Evolutionary conservation across 2,113 vertebrate species (phyloP).

Genomic region (Syrmaticus mikado): DNA sequence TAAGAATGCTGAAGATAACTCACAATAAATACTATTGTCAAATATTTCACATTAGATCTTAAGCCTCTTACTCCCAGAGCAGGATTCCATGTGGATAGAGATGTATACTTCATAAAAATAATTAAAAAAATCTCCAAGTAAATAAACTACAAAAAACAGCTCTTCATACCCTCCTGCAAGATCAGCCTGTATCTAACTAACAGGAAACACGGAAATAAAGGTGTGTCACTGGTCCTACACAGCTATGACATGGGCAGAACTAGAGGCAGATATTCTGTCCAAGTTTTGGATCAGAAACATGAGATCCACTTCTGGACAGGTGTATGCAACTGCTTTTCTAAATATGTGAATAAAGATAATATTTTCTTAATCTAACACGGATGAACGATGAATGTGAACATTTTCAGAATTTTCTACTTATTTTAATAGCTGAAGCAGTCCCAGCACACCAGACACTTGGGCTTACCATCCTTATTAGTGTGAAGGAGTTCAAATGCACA

Average conservation of each 20-base stretch:
- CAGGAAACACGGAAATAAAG: background rate
- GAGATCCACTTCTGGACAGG: background rate
- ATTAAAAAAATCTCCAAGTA: background rate
- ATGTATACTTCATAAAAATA: background rate
- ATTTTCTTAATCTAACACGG: background rate
- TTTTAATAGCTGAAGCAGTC: background rate
- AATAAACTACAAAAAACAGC: background rate
- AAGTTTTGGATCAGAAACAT: background rate
- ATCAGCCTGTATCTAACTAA: background rate
- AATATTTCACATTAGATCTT: background rate
- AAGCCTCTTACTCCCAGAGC: background rate
- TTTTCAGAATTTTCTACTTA: background rate
- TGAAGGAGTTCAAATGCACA: background rate
- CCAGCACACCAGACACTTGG: background rate
- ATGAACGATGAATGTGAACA: background rate
- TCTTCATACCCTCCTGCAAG: background rate
- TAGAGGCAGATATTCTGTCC: background rate
- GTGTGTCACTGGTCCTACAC: background rate
- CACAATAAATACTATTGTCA: background rate
- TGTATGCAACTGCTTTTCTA: background rate
- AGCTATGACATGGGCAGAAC: background rate
- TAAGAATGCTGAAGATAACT: background rate
- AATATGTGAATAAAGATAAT: background rate
- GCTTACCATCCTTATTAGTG: background rate
- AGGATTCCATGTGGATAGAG: background rate